Conservation (phyloP, 2,888 invertebrate genomes). For the Kuschelorhynchus macadamiae region DNA sequence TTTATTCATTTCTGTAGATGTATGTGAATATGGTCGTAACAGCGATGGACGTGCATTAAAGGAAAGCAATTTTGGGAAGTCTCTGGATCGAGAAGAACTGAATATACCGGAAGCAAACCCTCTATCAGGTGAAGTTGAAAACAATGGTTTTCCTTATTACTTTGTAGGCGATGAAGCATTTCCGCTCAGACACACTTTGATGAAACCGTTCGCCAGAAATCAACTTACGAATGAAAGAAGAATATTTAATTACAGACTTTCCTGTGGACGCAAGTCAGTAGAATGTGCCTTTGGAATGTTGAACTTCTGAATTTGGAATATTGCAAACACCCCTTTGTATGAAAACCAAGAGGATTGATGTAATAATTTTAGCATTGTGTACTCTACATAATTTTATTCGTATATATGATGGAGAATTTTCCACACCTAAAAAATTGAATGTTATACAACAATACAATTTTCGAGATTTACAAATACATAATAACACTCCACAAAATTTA, state of each 20-base stretch:
- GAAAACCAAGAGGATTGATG: neutral
- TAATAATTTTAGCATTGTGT: neutral
- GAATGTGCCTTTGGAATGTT: slow-evolving; percentile 10
- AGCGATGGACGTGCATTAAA: slow-evolving; percentile 57
- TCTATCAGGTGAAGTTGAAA: slow-evolving; percentile 22
- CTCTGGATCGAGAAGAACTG: neutral
- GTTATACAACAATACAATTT: neutral
- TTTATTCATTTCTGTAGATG: slow-evolving; percentile 60
- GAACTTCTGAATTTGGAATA: neutral
- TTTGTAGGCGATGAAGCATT: slow-evolving; percentile 5
- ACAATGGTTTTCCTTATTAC: slow-evolving; percentile 8
- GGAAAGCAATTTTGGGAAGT: slow-evolving; percentile 13
- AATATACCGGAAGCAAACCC: slow-evolving; percentile 13
- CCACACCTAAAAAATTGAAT: neutral
- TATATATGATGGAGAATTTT: neutral
- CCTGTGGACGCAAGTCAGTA: slow-evolving; percentile 3
- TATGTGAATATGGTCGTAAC: slow-evolving; percentile 59
- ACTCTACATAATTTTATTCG: slow-evolving; percentile 8
- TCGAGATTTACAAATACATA: no score
- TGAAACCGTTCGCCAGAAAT: slow-evolving; percentile 4
- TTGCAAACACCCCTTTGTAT: neutral
- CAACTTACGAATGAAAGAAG: neutral
- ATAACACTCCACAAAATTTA: no score
- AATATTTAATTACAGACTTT: slow-evolving; percentile 14
- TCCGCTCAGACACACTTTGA: neutral